A percentile compares a stretch with the other conserved stretches of the same genome.
Evolutionary conservation across 2,113 vertebrate species (phyloP).

Genomic region (Cichladusa arquata): DNA sequence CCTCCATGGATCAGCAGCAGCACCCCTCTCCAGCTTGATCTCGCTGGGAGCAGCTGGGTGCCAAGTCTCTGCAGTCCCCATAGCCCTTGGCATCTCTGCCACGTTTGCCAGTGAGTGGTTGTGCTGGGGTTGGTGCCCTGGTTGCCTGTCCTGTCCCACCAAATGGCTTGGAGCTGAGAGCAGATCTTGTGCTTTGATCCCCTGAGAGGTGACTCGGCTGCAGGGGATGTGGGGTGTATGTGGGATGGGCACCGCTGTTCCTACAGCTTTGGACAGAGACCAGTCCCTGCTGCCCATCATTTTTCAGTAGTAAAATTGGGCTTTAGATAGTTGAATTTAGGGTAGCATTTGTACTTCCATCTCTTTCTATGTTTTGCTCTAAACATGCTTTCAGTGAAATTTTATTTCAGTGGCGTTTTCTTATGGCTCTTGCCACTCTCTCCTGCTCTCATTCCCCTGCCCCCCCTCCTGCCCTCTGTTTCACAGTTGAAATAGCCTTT

Average conservation of each 20-base stretch:
- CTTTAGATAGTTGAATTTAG: neutral
- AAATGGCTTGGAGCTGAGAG: neutral
- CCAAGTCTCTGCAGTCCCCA: neutral
- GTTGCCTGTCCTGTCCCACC: neutral
- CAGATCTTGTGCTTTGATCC: neutral
- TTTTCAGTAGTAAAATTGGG: neutral
- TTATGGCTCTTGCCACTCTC: neutral
- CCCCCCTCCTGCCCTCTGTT: neutral
- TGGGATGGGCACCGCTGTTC: rapidly evolving
- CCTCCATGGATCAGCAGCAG: neutral
- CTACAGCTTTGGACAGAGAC: neutral
- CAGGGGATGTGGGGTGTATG: neutral
- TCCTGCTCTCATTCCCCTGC: neutral
- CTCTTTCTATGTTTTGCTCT: neutral
- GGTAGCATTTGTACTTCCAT: neutral
- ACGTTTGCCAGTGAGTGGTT: neutral
- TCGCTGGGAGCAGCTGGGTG: neutral
- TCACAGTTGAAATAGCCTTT: constrained; percentile 7
- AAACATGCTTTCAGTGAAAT: neutral
- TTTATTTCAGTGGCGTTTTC: neutral
- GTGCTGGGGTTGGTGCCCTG: neutral
- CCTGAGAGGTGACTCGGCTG: neutral
- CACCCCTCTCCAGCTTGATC: neutral
- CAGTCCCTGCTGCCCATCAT: neutral
- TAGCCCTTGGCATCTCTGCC: neutral